Base-by-base conservation (phyloP, 1,140 invertebrate species). In the Phocides pigmalion region DNA sequence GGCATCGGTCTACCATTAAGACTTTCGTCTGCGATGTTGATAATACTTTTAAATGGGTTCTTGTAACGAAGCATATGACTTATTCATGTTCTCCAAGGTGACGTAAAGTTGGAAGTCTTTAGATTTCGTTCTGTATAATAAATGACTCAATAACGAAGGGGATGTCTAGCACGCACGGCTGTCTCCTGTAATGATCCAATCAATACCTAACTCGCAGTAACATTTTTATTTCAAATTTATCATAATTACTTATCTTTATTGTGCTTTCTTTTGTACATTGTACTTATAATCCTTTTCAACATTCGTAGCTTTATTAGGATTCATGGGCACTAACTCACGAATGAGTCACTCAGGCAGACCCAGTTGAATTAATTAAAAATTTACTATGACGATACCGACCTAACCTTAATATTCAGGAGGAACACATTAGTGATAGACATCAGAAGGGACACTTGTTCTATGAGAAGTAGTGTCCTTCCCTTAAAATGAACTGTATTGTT, bases 51-150 rank as follows among this genome's bases (percentile, higher is more conserved):
- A 84, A 66, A 80, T 76, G 79, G 68, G 79, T 81, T 80, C 76
- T 84, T 81, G 78, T 88, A 88, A 88, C 82, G 84, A 87, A 79
- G 74, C 65, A 73, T 77, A 88, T 89, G 86, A 87, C 72, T 89
- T 89, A 89, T 89, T 89, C 86, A 89, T 89, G 67, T 68, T 81
- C 72, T 79, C 63, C 68, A 76, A 76, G 77, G 79, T 79, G 79
- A 84, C 71, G 75, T 75, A 79, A 79, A 81, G 76, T 77, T 76
- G 63, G 66, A 73, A 79, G 72, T 72, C 74, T 79, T 79, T 68
- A 64, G 76, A 76, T 75, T 65, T 64, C 69, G 66, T 68, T 70
- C 68, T 59, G 82, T 82, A 88, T 88, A 78, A 81, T 85, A 81
- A 87, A 84, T 58, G 81, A 86, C 70, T 79, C 74, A 72, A 79